These are phyloP conservation scores for Corydoras sp. DNA, from an alignment of 2,113 vertebrate genomes.

Conservation along the genomic window DNA sequence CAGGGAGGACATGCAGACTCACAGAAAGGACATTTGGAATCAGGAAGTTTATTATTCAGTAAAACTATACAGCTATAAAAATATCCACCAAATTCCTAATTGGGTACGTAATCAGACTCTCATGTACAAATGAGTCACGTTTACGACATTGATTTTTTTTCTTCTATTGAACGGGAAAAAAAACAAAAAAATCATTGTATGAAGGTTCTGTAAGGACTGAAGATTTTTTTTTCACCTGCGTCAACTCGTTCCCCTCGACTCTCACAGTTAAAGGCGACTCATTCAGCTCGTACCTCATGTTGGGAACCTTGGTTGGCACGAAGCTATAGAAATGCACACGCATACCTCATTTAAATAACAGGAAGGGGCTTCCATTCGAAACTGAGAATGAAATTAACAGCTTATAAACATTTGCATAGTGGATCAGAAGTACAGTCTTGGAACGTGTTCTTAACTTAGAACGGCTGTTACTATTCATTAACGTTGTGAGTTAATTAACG, in stretches of 20 bases:
- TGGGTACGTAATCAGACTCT: not conserved
- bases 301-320: conserved; percentile 63
- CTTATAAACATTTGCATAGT: not conserved
- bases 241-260: conserved; percentile 14
- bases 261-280: conserved; percentile 41
- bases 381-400: conserved; percentile 17
- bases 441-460: not conserved
- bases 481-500: not conserved
- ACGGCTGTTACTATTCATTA: not conserved
- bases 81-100: not conserved
- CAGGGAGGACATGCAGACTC: no score
- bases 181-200: no score
- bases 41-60: not conserved
- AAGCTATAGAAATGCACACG: conserved; percentile 51
- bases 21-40: no score
- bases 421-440: not conserved
- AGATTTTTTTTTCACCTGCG: conserved; percentile 46
- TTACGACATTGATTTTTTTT: not conserved
- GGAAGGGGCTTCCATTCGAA: conserved; percentile 19
- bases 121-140: not conserved
- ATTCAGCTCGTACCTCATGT: conserved; percentile 65
- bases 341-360: conserved; percentile 35
- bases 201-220: no score
- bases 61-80: not conserved
- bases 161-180: no score